These are phyloP conservation scores for Sinodicranocentrus sp. DNA, from an alignment of 2,888 invertebrate genomes.

Conservation along the genomic window DNA sequence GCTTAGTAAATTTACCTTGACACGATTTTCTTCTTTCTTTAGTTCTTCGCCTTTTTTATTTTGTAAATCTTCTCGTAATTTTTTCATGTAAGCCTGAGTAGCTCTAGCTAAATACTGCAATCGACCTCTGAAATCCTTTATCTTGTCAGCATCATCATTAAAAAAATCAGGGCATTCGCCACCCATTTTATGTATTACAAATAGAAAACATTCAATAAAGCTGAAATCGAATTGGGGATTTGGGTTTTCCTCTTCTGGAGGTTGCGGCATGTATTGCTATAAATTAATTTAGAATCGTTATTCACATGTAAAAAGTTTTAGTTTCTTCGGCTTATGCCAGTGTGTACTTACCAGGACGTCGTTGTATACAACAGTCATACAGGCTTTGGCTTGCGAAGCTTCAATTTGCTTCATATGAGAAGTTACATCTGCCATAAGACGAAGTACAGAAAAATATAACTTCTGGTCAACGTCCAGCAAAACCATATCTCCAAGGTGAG, in stretches of 20 bases:
- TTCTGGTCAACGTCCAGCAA: conserved; percentile 80
- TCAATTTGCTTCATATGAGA: conserved; percentile 79
- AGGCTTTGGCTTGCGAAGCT: conserved; percentile 79
- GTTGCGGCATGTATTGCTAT: conserved; percentile 84
- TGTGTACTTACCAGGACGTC: conserved; percentile 85
- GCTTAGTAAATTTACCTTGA: conserved; percentile 81
- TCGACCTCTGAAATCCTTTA: not conserved
- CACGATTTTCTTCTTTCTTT: conserved; percentile 82
- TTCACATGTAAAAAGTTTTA: no score
- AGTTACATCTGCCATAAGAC: conserved; percentile 11
- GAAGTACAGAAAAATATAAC: conserved; percentile 16
- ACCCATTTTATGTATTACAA: conserved; percentile 3
- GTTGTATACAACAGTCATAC: conserved; percentile 88
- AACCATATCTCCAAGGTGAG: not conserved
- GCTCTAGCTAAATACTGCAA: conserved; percentile 15
- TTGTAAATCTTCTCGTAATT: conserved; percentile 12
- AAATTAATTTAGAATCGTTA: no score
- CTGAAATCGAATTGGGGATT: conserved; percentile 24
- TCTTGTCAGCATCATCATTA: not conserved
- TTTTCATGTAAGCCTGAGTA: not conserved
- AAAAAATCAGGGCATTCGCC: not conserved
- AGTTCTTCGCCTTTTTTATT: conserved; percentile 79
- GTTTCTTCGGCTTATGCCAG: not conserved
- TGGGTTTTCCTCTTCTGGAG: not conserved
- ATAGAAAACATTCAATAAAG: conserved; percentile 29